A percentile compares a stretch with the other conserved stretches of the same genome.
Evolutionary conservation across 2,888 invertebrate genomes (phyloP).

Genomic region (Eilema caniola): DNA sequence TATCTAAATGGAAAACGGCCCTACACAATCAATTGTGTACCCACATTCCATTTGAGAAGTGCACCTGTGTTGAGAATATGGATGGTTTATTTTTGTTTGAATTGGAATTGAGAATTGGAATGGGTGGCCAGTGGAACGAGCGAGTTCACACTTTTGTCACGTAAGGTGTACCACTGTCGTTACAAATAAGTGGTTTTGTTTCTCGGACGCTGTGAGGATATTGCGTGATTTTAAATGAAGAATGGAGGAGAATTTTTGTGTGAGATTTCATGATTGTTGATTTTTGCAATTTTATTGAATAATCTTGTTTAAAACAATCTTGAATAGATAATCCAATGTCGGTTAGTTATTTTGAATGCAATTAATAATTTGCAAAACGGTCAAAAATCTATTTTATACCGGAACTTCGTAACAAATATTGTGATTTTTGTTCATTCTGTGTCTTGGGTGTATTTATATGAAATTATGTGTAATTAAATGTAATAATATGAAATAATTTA

Average conservation of each 20-base stretch:
- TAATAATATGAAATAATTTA: no score
- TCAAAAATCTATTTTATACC: no score
- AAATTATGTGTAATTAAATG: no score
- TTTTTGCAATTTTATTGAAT: background rate
- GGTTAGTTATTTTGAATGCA: no score
- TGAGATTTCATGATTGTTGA: background rate
- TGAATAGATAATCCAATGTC: no score
- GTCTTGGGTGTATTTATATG: no score
- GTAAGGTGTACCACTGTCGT: constrained; percentile 41
- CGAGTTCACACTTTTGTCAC: constrained; percentile 49
- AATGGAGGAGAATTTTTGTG: background rate
- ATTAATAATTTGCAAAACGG: no score
- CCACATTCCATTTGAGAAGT: constrained; percentile 81
- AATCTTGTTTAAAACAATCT: no score
- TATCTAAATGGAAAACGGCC: constrained; percentile 85
- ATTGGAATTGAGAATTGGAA: constrained; percentile 68
- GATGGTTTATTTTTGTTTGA: constrained; percentile 69
- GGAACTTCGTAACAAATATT: no score
- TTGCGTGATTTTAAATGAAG: constrained; percentile 12
- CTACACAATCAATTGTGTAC: constrained; percentile 82
- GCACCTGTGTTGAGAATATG: constrained; percentile 79
- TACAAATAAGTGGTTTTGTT: constrained; percentile 49
- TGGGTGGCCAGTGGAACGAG: constrained; percentile 51
- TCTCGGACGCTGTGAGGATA: constrained; percentile 30
- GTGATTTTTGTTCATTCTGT: no score